Evolutionary conservation across 2,113 vertebrate species (phyloP).

Genomic region (Eira barbara): DNA sequence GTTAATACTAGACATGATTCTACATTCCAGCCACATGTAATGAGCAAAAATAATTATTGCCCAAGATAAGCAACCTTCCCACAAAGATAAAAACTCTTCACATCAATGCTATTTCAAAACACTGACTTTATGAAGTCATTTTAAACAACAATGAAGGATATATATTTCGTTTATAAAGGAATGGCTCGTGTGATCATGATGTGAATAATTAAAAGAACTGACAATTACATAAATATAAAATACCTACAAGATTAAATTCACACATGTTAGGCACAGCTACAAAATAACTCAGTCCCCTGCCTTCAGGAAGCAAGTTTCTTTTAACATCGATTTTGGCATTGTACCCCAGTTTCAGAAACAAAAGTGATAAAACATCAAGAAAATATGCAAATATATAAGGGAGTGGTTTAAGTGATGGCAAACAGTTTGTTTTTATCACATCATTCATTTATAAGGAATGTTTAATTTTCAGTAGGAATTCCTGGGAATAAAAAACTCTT

Average conservation of each 20-base stretch:
- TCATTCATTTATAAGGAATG: background rate
- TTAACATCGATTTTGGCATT: background rate
- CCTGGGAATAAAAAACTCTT: background rate
- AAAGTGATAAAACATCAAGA: background rate
- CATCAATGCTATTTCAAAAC: background rate
- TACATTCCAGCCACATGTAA: background rate
- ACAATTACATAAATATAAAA: background rate
- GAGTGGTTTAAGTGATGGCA: background rate
- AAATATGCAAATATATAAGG: background rate
- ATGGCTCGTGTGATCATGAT: background rate
- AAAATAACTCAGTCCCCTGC: background rate
- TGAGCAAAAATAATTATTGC: background rate
- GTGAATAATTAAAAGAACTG: background rate
- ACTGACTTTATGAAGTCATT: background rate
- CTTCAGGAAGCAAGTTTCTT: background rate
- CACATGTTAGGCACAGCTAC: background rate
- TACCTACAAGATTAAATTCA: background rate
- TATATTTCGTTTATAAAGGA: background rate
- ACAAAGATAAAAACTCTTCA: background rate
- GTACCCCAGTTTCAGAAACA: background rate
- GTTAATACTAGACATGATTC: background rate
- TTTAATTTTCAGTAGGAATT: background rate
- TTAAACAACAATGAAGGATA: background rate
- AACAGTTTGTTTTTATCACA: constrained; percentile 16
- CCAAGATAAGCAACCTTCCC: background rate